Evolutionary conservation across 92 coral and sea anemone species (phyloP), one percentile per base, ranked within the genome.

Genomic region (Bergia sp.): DNA sequence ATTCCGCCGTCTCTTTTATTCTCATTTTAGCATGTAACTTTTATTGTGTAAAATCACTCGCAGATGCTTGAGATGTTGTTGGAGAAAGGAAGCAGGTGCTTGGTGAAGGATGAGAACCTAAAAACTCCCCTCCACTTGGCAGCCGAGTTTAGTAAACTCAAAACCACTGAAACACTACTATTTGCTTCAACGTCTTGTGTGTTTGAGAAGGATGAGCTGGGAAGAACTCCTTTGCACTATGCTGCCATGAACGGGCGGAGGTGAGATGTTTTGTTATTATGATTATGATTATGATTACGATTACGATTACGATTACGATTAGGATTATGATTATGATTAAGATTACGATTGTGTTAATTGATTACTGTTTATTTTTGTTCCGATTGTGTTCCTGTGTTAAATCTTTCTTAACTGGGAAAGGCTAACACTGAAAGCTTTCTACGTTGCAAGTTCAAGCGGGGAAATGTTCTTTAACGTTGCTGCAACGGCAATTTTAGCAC

Each of bases 121-220:
- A 86, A 88, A 67, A 95, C 94, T 37, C 98, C 98, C 8, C 87
- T 95, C 29, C 96, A 91, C 82, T 80, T 93, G 20, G 98, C 98
- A 13, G 98, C 93, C 1, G 92, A 95, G 74, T 55, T 82, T 61
- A 95, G 98, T 36, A 81, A 78, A 87, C 82, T 71, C 55, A 90
- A 88, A 58, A 89, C 91, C 65, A 94, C 91, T 50, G 96, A 93
- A 45, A 81, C 92, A 53, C 80, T 95, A 9, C 61, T 91, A 2
- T 86, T 89, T 61, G 85, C 94, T 7, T 87, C 96, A 5, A 88
- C 92, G 7, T 66, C 92, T 37, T 66, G 93, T 38, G 89, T 95
- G 13, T 79, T 58, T 88, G 94, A 93, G 85, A 82, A 80, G 50
- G 98, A 95, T 78, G 71, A 50, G 2, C 64, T 85, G 72, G 93